Base-by-base conservation (phyloP, 2,797 vertebrate genomes). In the Manis javanica region DNA sequence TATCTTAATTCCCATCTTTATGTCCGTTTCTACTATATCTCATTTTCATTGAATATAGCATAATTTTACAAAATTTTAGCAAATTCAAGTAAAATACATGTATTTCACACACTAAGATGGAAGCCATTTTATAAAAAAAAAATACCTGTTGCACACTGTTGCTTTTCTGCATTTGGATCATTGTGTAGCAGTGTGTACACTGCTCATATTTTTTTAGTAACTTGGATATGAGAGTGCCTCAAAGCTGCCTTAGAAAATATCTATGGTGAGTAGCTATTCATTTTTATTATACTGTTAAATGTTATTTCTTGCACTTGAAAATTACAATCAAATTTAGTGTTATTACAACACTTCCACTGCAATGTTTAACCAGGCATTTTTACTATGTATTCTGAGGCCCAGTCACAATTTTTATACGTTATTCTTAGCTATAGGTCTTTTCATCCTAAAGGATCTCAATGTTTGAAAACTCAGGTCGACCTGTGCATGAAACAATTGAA, bases 161-260 rank as follows among this genome's bases (percentile, higher is more conserved):
- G 72, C 5, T 31, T 64, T 71, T 64, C 75, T 55, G 83, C 11
- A 57, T 72, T 86, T 31, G 7, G 42, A 85, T 96, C 79, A 94
- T 90, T 91, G 96, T 82, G 66, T 97, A 96, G 75, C 93, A 96
- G 85, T 87, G 29, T 46, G 68, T 89, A 46, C n/a, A 91, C 31
- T 95, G 61, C 11, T 71, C 64, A 83, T 57, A 81, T 77, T 75
- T 57, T 39, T 74, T 19, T 63, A 39, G 34, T 53, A 57, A 26
- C 31, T 42, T 34, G n/a, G 10, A 11, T 91, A n/a, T 59, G 3
- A 83, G 24, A 74, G 29, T 57, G 21, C 26, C 71, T 81, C n/a
- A 37, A 71, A 55, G 18, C 37, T 87, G 18, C 12, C 64, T 94
- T 81, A 87, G 46, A 84, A 78, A 91, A 61, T 42, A 87, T 57